Evolutionary conservation across 2,888 invertebrate genomes (phyloP), one percentile per base, ranked within the genome.

Genomic region (Eueremaeus valkanovi): DNA sequence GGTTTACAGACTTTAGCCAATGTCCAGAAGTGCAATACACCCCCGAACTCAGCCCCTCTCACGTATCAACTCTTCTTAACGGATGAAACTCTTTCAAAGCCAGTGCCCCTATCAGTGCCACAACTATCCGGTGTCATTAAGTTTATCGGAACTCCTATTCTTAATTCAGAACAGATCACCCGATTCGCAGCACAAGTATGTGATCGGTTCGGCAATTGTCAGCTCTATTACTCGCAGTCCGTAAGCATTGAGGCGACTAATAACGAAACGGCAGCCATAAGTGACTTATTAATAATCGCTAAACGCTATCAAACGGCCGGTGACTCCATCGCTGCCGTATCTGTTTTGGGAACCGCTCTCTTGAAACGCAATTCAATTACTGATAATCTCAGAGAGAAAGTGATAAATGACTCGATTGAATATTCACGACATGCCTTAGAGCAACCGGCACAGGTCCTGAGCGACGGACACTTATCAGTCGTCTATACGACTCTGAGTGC

Each of bases 31-130:
- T 80, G 80, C 55, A 79, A 79, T 42, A 76, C 79, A 73, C 77
- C 80, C 13, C 76, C 76, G 13, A 78, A 76, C 18, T 75, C 77
- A 49, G 77, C 77, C 3, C 80, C 80, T 11, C 66, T 80, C 5
- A 78, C 77, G 1, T 79, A 80, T 74, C 80, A 80, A 61, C 68
- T 80, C 24, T 78, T 75, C 58, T 73, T 78, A 66, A 49, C 40
- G n/a, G 72, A 74, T 51, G 72, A 70, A 36, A 42, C 42, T 18
- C 63, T 58, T 31, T 1, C 55, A 16, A 73, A 76, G 21, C 63
- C 72, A 18, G 74, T 79, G 70, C 79, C 79, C 40, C 31, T 79
- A n/a, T 78, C 79, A 29, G 68, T 73, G 29, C 79, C 79, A 21
- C 79, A 79, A 63, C 77, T 76, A 36, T 77, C 79, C 6, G 76